phyloP scores from a whole-genome alignment of 2,113 vertebrate genomes.

The Lanius collurio region DNA sequence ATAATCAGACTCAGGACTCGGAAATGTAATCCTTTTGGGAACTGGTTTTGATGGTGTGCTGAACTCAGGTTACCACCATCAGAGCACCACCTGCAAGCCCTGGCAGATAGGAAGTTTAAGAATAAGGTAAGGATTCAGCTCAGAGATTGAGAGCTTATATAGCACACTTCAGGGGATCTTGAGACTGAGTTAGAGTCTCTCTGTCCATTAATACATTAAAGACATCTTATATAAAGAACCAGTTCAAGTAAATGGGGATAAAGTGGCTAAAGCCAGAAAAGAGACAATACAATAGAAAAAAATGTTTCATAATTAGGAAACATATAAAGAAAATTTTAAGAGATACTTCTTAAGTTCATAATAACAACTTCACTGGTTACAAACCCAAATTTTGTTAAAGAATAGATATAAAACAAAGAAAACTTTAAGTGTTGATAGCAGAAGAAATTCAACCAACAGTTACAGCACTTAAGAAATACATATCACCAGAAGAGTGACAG shows the following conservation, averaged over 20 bases:
- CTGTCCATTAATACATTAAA: not conserved
- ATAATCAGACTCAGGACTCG: not conserved
- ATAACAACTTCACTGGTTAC: not conserved
- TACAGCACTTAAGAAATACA: not conserved
- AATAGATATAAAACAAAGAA: not conserved
- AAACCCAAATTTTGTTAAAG: not conserved
- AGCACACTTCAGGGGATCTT: not conserved
- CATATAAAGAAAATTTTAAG: not conserved
- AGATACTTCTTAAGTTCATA: not conserved
- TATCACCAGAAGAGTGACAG: not conserved
- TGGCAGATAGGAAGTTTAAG: not conserved
- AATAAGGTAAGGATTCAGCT: not conserved
- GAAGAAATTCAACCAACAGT: not conserved
- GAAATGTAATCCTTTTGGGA: not conserved
- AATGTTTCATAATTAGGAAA: not conserved
- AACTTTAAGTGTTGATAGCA: not conserved
- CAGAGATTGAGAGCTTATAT: not conserved
- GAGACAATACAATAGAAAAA: not conserved
- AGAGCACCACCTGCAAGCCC: not conserved
- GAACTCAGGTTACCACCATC: not conserved
- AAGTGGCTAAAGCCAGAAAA: not conserved
- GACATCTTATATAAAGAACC: not conserved
- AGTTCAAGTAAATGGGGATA: not conserved
- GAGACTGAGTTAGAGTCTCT: not conserved
- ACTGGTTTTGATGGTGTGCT: not conserved